Percentiles rank a stretch among this genome's conserved stretches.
phyloP scores from a whole-genome alignment of 2,113 vertebrate genomes.

The Elanoides forficatus region DNA sequence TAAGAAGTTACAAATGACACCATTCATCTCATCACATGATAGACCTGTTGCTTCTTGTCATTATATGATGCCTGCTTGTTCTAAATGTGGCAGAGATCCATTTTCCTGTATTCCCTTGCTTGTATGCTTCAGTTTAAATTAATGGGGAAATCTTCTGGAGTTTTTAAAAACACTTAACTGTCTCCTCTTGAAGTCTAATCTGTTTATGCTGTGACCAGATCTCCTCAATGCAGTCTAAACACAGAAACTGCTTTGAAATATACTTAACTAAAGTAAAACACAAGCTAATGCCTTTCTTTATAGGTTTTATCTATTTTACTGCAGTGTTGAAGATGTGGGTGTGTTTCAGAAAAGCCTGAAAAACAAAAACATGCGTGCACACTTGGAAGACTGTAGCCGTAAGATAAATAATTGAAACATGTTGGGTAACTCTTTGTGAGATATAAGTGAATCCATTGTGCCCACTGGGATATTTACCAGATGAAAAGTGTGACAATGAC shows the following conservation, averaged over 20 bases:
- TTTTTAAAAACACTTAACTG: neutral
- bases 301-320: neutral
- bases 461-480: conserved; percentile 61
- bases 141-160: neutral
- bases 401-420: conserved; percentile 69
- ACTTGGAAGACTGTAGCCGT: neutral
- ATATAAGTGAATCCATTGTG: conserved; percentile 46
- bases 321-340: neutral
- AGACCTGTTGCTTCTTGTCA: conserved; percentile 47
- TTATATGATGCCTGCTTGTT: neutral
- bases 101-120: neutral
- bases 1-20: conserved; percentile 55
- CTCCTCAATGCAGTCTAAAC: conserved; percentile 23
- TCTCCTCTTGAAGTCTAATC: conserved; percentile 3
- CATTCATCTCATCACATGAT: conserved; percentile 29
- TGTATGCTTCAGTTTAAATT: neutral
- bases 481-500: conserved; percentile 59
- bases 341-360: neutral
- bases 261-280: neutral
- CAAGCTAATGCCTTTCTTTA: neutral
- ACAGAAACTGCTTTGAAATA: conserved; percentile 7
- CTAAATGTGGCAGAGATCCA: neutral
- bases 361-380: neutral
- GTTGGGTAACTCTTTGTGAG: conserved; percentile 60
- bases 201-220: conserved; percentile 30